Evolutionary conservation across 2,113 vertebrate genomes (phyloP), one percentile per base, ranked within the genome.

Genomic region (Ornithorhynchus anatinus): DNA sequence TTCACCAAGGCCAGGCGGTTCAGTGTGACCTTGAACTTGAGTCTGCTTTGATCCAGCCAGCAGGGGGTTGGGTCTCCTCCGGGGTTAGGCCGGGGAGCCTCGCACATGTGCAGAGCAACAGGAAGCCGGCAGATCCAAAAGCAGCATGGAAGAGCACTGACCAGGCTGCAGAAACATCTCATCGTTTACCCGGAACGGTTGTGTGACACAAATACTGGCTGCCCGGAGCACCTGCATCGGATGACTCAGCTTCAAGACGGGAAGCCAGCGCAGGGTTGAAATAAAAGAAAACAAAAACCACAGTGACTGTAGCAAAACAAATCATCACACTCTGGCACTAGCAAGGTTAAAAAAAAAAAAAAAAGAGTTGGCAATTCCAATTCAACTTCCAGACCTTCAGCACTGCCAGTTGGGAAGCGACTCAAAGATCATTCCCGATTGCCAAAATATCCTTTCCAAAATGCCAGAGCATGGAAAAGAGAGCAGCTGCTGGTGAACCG

Each of bases 201-300:
- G 76, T 53, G 37, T 1, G 8, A 80, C 86, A 87, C 75, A 83
- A 77, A 86, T 72, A 66, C 68, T 80, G 80, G 78, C 70, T 50
- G 60, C 63, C 42, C 59, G 50, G 78, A 82, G 83, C 89, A 91
- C 88, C 87, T 90, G 88, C 77, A 85, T 70, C 84, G 69, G 63
- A 88, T 88, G 88, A 90, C 85, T 92, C 89, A 83, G 82, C 75
- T 80, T 57, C 66, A 44, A 65, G 59, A 79, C 22, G 81, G 75
- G 77, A 89, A 87, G 77, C 60, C 78, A 81, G 69, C 59, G 66
- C 79, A 73, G 60, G 2, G 38, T 78, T 80, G 74, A 76, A 85
- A 85, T 25, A 68, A 86, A 83, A 86, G 90, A 85, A 91, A 92
- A 91, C 89, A 84, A 89, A 84, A 88, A 87, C 89, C 75, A 68